Evolutionary conservation across 2,113 vertebrate species (phyloP), one percentile per base, ranked within the genome.

Genomic region (Rhipidura dahli): DNA sequence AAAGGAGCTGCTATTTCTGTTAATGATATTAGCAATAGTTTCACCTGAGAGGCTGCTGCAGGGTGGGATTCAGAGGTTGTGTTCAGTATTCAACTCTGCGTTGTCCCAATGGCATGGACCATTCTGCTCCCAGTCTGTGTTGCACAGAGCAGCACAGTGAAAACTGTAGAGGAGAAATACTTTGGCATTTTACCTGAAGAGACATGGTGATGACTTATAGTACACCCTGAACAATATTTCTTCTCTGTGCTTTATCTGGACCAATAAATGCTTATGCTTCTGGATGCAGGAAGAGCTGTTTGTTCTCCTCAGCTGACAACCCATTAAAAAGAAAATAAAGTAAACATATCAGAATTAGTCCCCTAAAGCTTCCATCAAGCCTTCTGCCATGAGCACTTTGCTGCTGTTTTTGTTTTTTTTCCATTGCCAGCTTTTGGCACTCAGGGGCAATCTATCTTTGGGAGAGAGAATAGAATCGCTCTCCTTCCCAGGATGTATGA

Each of bases 311-410:
- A 96, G 87, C 90, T 98, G 97, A 98, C 97, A 98, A 95, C 90
- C 96, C 96, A 97, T 98, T 98, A 97, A 96, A 97, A 97, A 97
- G 92, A 98, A 97, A 98, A 97, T 97, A 97, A 98, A 98, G 96
- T 95, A 97, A 97, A 96, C 92, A 91, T 95, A 96, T 97, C 94
- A 94, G 94, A 97, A 96, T 97, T 95, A 97, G 97, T 96, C 70
- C 80, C 95, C 93, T 88, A 95, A 92, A 97, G 97, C 91, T 93
- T 98, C 96, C 95, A 96, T 97, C 97, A 97, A 95, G 87, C 73
- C 92, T 94, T 97, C 93, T 93, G 92, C 96, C 90, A 80, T 42
- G 87, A 91, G 87, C 90, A 94, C 85, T 94, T 97, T 83, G 79
- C 83, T 95, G 85, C 59, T 87, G 83, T 50, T 86, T 94, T 83